Evolutionary conservation across 30 jellyfish, hydroid and myxozoan species (phyloP).

Genomic region (Hydra vulgaris): DNA sequence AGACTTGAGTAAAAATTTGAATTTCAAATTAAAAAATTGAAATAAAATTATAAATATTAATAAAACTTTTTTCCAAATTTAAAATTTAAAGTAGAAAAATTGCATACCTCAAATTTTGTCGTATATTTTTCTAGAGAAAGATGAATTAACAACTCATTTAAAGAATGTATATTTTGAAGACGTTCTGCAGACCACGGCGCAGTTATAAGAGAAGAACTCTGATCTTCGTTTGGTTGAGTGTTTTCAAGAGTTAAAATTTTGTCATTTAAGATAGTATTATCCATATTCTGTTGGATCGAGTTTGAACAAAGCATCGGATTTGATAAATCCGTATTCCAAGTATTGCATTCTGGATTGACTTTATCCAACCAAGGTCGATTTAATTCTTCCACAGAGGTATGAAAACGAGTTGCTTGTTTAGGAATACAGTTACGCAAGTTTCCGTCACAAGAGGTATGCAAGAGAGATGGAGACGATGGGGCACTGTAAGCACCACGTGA

Average conservation of each 20-base stretch:
- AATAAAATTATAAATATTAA: no score
- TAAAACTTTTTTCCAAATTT: no score
- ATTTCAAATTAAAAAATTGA: no score
- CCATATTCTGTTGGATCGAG: neutral
- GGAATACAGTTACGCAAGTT: constrained; percentile 34
- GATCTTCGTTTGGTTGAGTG: constrained; percentile 52
- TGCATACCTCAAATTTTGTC: constrained; percentile 54
- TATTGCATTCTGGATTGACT: constrained; percentile 26
- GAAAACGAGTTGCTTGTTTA: constrained; percentile 63
- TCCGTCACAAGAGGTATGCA: neutral
- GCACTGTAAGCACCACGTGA: constrained; percentile 99
- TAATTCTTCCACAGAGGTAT: constrained; percentile 90
- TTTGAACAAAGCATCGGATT: neutral
- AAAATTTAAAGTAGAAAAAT: no score
- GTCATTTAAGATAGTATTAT: constrained; percentile 3
- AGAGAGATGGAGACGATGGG: constrained; percentile 95
- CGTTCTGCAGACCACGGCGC: constrained; percentile 82
- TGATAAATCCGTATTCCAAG: neutral
- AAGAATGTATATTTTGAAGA: constrained; percentile 50
- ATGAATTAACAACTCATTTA: constrained; percentile 53
- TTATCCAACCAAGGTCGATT: constrained; percentile 57
- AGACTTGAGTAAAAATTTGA: constrained; percentile 31
- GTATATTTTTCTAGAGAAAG: constrained; percentile 75
- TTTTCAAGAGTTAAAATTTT: neutral
- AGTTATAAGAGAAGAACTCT: constrained; percentile 50